phyloP scores from a whole-genome alignment of 2,888 invertebrate species.

The Luffia ferchaultella region DNA sequence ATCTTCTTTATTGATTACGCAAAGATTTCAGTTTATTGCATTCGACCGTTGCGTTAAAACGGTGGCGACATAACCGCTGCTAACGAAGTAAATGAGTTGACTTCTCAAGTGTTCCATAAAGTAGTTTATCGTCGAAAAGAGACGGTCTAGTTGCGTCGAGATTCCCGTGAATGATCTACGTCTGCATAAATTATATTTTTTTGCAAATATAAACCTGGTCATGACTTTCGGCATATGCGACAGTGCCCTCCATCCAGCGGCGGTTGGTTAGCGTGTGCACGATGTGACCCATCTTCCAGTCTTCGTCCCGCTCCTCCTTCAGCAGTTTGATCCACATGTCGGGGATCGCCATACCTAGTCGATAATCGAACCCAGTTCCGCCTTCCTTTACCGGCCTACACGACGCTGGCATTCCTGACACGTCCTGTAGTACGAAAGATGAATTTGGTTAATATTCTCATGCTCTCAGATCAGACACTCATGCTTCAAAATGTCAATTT shows the following conservation, averaged over 20 bases:
- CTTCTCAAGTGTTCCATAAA: too few species aligned
- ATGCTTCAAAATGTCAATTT: slow-evolving; percentile 89
- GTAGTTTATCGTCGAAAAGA: too few species aligned
- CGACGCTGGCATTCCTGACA: slow-evolving; percentile 98
- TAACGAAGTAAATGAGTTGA: too few species aligned
- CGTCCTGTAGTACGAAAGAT: slow-evolving; percentile 78
- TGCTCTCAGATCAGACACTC: slow-evolving; percentile 90
- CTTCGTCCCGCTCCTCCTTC: slow-evolving; percentile 85
- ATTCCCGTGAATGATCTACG: too few species aligned
- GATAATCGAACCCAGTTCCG: slow-evolving; percentile 95
- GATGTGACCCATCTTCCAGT: slow-evolving; percentile 93
- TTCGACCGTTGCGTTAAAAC: too few species aligned
- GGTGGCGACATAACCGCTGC: too few species aligned
- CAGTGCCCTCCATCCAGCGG: slow-evolving; percentile 95
- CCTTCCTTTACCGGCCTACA: slow-evolving; percentile 95
- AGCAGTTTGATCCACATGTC: slow-evolving; percentile 97
- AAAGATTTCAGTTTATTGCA: too few species aligned
- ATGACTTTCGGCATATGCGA: slow-evolving; percentile 98
- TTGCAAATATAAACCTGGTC: slow-evolving; percentile 86
- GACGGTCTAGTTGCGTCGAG: too few species aligned
- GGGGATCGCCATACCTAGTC: slow-evolving; percentile 99
- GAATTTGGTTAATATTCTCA: slow-evolving; percentile 74
- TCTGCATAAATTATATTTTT: too few species aligned
- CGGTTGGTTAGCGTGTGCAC: slow-evolving; percentile 94
- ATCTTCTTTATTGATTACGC: too few species aligned